Base-by-base conservation (phyloP, 1,140 invertebrate species). In the Zaprionus inermis region DNA sequence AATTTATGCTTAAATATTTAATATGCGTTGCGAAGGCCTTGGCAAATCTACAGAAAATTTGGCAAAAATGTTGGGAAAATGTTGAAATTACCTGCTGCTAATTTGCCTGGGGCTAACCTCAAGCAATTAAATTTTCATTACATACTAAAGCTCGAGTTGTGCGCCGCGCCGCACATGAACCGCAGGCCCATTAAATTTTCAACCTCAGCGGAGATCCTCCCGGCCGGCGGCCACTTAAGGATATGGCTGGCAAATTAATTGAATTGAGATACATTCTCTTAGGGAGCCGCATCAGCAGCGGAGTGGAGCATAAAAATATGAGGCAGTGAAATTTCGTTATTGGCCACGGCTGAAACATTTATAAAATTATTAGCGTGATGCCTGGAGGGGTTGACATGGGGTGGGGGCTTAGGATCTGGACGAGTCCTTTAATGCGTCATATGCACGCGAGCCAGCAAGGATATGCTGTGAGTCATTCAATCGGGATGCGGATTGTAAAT, bases 41-140 rank as follows among this genome's bases (percentile, higher is more conserved):
- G 16, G 28, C 24, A 61, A 44, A 18, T 54, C 7, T 18, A n/a
- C 12, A 3, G 20, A 54, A 60, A 60, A 69, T 59, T 34, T 14
- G 20, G 3, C 20, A 10, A 74, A 74, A 72, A 77, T 58, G 61
- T 54, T 49, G 38, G 46, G 36, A 72, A 61, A 54, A 68, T 66
- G 54, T 49, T 5, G 20, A 54, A 54, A 54, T 54, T 64, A 54
- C 16, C 56, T 54, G 28, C 66, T 67, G 77, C 58, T 78, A 85
- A 85, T 76, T 81, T 79, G 20, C 44, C 44, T 49, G 1, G 24
- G 59, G 66, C 14, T 46, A 60, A 81, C 78, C 83, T 56, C 66
- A 72, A 66, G 65, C 80, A 86, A 88, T 89, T 86, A 86, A 86
- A 83, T 72, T 88, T 83, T 86, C 66, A 89, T 88, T 83, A 64